phyloP scores from a whole-genome alignment of 2,797 vertebrate genomes.

The Sebastes iracundus region DNA sequence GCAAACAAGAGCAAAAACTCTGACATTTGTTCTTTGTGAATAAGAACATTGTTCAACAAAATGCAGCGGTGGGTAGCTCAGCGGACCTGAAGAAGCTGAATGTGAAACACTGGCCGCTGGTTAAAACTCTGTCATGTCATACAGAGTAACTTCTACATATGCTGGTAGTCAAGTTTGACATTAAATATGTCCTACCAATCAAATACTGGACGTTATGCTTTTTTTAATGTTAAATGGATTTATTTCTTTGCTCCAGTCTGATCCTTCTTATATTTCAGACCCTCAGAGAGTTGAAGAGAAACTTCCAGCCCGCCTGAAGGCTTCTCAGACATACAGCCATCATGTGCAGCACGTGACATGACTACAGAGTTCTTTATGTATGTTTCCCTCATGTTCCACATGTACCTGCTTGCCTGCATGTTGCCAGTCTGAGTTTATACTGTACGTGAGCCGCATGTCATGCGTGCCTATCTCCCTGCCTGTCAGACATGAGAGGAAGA shows the following conservation, averaged over 20 bases:
- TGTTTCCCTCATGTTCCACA: slow-evolving; percentile 35
- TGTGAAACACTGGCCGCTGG: background rate
- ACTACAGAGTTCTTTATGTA: slow-evolving; percentile 2
- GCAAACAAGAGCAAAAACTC: background rate
- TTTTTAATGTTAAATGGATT: too few relatives aligned
- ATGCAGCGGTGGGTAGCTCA: background rate
- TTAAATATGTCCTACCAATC: background rate
- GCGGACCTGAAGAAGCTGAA: background rate
- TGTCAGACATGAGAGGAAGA: slow-evolving; percentile 1
- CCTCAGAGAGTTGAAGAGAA: background rate
- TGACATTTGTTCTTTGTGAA: slow-evolving; percentile 35
- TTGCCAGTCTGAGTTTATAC: slow-evolving; percentile 24
- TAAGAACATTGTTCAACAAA: slow-evolving; percentile 37
- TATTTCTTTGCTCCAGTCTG: too few relatives aligned
- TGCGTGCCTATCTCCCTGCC: slow-evolving; percentile 1
- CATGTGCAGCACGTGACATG: slow-evolving; percentile 6
- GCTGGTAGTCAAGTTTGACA: background rate
- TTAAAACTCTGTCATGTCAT: too few relatives aligned
- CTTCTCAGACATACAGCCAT: background rate
- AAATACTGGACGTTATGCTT: too few relatives aligned
- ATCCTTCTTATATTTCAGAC: background rate
- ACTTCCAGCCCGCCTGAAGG: background rate
- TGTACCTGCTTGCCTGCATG: slow-evolving; percentile 49
- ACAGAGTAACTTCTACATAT: background rate
- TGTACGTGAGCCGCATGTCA: background rate